Evolutionary conservation across 2,113 vertebrate species (phyloP).

Genomic region (Petaurus breviceps): DNA sequence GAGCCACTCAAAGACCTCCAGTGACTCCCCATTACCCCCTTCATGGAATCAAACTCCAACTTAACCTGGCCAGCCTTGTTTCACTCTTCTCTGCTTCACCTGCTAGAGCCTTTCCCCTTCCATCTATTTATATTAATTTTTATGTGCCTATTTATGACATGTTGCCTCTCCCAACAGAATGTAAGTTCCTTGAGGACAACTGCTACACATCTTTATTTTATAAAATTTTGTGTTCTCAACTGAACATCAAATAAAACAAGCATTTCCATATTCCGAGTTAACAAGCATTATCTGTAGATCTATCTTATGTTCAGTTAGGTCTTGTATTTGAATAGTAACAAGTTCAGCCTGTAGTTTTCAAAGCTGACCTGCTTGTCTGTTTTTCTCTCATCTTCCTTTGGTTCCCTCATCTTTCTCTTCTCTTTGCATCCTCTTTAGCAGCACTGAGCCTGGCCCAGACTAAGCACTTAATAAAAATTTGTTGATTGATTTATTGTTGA

Average conservation of each 20-base stretch:
- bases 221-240: not conserved
- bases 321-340: not conserved
- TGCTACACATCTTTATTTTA: not conserved
- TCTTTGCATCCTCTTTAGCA: not conserved
- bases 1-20: not conserved
- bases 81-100: not conserved
- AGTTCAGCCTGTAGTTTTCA: not conserved
- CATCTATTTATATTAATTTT: not conserved
- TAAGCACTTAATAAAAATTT: not conserved
- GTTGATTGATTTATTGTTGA: not conserved
- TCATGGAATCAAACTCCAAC: not conserved
- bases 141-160: not conserved
- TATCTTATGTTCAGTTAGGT: not conserved
- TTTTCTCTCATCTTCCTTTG: not conserved
- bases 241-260: not conserved
- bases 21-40: not conserved
- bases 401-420: not conserved
- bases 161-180: not conserved
- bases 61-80: not conserved
- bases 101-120: not conserved
- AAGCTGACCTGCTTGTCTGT: not conserved
- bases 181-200: not conserved
- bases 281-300: not conserved
- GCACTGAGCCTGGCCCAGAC: not conserved
- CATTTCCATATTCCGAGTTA: not conserved